These are phyloP conservation scores for Mythimna vitellina DNA, from an alignment of 2,888 invertebrate genomes.

Conservation along the genomic window DNA sequence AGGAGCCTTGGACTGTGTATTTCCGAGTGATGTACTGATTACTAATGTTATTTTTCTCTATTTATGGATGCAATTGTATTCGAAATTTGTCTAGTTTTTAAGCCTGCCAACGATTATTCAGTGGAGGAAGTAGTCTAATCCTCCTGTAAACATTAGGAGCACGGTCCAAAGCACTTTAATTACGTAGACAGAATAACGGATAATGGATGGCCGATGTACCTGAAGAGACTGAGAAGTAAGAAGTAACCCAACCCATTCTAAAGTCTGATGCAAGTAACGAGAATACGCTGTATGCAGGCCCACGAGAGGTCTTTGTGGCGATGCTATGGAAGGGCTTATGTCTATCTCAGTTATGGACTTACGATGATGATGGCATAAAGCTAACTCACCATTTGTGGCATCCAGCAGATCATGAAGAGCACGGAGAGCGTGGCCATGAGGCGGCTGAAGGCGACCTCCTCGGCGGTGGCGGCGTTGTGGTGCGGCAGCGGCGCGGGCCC, in stretches of 20 bases:
- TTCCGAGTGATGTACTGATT: constrained; percentile 19
- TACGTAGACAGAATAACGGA: too few species aligned
- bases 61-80: not conserved
- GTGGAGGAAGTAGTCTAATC: not conserved
- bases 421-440: constrained; percentile 96
- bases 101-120: not conserved
- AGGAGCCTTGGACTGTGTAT: constrained; percentile 9
- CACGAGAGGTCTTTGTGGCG: not conserved
- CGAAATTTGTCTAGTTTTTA: not conserved
- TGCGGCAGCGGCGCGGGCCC: constrained; percentile 65
- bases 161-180: not conserved
- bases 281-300: not conserved
- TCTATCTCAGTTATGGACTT: not conserved
- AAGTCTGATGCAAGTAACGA: not conserved
- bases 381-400: constrained; percentile 95
- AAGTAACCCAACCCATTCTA: not conserved
- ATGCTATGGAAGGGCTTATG: too few species aligned
- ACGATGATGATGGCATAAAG: not conserved
- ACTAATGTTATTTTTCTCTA: constrained; percentile 16
- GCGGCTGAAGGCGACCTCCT: constrained; percentile 96
- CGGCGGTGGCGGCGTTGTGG: constrained; percentile 92
- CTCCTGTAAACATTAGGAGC: not conserved
- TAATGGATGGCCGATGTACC: not conserved
- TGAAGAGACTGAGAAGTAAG: not conserved
- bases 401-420: constrained; percentile 96